Base-by-base conservation (phyloP, 1,140 invertebrate genomes). In the Diabrotica undecimpunctata region DNA sequence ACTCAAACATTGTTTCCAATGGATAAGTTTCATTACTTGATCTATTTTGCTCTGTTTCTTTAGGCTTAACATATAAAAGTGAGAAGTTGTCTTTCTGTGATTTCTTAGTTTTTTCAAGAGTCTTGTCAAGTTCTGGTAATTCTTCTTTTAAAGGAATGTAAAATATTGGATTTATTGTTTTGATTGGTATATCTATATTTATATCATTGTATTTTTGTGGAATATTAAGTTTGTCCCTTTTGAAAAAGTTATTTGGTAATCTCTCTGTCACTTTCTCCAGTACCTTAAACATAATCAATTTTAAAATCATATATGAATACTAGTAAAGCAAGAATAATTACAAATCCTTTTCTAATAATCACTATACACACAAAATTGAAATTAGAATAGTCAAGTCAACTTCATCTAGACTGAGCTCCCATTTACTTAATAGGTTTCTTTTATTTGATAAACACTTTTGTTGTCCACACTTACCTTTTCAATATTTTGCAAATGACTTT, bases 121-220 rank as follows among this genome's bases (percentile, higher is more conserved):
- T 58, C 11, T 68, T 64, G 7, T 71, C 68, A 13, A 73, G 46
- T 54, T 64, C 65, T 5, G 72, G 70, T 11, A 71, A 60, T n/a
- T 70, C 52, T 54, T 73, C 72, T 37, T 41, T 63, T 25, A 71
- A 56, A 2, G 72, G 72, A 50, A 73, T 67, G 46, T 64, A 73
- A 65, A 71, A 73, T 36, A 73, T 59, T 50, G 68, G 62, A 64
- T 73, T 67, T 10, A 68, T 14, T 6, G 55, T 36, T 58, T 68
- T 61, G 0, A 62, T 6, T 25, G 38, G n/a, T 60, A 68, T n/a
- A 0, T 13, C n/a, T 9, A 64, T 61, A 56, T 71, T 53, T 37
- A 66, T 11, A 35, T 37, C 50, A 38, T 52, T 25, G 11, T 37
- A 37, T 50, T 50, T 60, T 6, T 53, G 36, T 50, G 35, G 39